These are phyloP conservation scores for Alentia gelatinosa DNA, from an alignment of 2,888 invertebrate species.

Conservation along the genomic window DNA sequence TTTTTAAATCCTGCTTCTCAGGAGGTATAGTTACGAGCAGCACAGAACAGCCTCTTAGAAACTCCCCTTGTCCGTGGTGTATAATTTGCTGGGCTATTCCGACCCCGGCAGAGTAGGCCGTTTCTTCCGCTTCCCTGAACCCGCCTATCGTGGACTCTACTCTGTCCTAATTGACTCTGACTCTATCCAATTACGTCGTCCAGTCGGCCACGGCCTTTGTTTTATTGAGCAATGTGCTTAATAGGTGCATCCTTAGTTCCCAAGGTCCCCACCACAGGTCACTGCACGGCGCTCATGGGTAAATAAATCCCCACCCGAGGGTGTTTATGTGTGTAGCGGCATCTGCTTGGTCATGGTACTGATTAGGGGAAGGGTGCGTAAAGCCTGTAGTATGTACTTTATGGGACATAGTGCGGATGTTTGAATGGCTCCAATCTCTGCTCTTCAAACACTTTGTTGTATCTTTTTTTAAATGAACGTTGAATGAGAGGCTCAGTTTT, in stretches of 20 bases:
- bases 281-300: not conserved
- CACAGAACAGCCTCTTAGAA: too few relatives aligned
- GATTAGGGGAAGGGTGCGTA: not conserved
- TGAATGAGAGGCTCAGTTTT: too few relatives aligned
- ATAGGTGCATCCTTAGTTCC: not conserved
- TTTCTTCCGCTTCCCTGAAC: not conserved
- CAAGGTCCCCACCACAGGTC: not conserved
- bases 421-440: too few relatives aligned
- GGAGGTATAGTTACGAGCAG: too few relatives aligned
- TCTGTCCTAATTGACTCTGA: not conserved
- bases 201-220: not conserved
- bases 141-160: not conserved
- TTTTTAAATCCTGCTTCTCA: too few relatives aligned
- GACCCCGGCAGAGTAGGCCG: too few relatives aligned
- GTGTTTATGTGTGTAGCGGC: not conserved
- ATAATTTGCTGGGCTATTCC: too few relatives aligned
- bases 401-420: not conserved
- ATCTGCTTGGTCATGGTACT: not conserved
- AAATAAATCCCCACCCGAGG: not conserved
- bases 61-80: too few relatives aligned
- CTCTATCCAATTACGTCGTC: not conserved
- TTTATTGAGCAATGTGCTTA: not conserved
- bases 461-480: too few relatives aligned
- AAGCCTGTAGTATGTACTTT: not conserved
- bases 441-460: too few relatives aligned